Evolutionary conservation across 2,888 invertebrate genomes (phyloP).

Genomic region (Subacronicta megacephala): DNA sequence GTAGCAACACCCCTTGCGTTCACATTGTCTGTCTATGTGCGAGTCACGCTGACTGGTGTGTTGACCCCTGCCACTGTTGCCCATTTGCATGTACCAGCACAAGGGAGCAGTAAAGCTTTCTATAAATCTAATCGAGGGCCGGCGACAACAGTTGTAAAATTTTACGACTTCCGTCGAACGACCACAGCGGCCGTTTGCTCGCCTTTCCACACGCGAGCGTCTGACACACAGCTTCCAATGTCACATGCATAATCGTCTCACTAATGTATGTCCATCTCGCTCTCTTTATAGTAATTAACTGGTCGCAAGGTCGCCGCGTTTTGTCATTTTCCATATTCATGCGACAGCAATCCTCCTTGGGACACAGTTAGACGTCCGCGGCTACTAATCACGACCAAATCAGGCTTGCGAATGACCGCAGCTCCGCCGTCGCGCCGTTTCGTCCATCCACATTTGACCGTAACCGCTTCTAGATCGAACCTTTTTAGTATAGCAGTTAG

Average conservation of each 20-base stretch:
- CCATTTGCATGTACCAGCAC: conserved; percentile 62
- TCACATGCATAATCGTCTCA: conserved; percentile 33
- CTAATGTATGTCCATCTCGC: conserved; percentile 39
- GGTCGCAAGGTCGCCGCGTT: conserved; percentile 68
- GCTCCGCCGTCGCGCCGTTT: conserved; percentile 32
- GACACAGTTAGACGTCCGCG: conserved; percentile 41
- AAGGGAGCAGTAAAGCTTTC: conserved; percentile 71
- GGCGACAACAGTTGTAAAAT: conserved; percentile 66
- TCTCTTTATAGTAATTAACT: conserved; percentile 70
- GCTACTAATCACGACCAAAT: conserved; percentile 52
- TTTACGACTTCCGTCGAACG: conserved; percentile 74
- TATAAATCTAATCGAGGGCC: conserved; percentile 70
- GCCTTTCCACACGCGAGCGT: conserved; percentile 46
- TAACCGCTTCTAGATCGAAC: conserved; percentile 58
- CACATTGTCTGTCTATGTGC: conserved; percentile 44
- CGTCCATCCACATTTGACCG: conserved; percentile 48
- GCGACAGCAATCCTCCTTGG: conserved; percentile 48
- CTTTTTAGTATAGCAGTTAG: conserved; percentile 71
- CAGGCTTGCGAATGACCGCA: conserved; percentile 42
- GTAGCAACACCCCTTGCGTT: conserved; percentile 47
- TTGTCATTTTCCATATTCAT: conserved; percentile 53
- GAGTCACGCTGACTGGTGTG: conserved; percentile 54
- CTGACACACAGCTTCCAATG: conserved; percentile 27
- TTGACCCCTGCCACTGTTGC: conserved; percentile 57
- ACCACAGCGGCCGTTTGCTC: conserved; percentile 48